These are phyloP conservation scores for Apantesis nais DNA, from an alignment of 2,888 invertebrate species.

Conservation along the genomic window DNA sequence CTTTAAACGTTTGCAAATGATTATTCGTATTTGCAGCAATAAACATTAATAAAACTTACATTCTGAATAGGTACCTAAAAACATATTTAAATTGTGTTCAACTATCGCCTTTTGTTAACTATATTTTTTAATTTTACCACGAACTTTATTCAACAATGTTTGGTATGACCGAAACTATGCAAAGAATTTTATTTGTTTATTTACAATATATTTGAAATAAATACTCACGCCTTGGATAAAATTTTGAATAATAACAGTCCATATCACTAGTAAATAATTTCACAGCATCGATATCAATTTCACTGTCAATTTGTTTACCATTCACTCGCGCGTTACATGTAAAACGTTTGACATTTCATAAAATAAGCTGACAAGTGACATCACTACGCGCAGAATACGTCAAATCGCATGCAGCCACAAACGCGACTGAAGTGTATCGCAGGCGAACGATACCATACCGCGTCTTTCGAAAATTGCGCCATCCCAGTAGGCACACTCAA, in stretches of 20 bases:
- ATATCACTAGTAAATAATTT: constrained; percentile 74
- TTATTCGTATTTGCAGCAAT: not conserved
- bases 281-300: constrained; percentile 77
- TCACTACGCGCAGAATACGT: constrained; percentile 84
- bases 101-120: constrained; percentile 1
- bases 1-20: not conserved
- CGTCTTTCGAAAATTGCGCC: constrained; percentile 87
- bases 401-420: constrained; percentile 85
- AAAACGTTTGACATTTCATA: constrained; percentile 84
- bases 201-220: constrained; percentile 66
- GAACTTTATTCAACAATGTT: constrained; percentile 50
- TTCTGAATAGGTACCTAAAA: not conserved
- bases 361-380: constrained; percentile 84
- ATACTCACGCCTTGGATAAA: constrained; percentile 85
- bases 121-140: constrained; percentile 3
- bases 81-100: not conserved
- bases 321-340: constrained; percentile 80
- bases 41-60: constrained; percentile 1
- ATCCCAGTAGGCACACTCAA: constrained; percentile 84
- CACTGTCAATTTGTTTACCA: constrained; percentile 82
- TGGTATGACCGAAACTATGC: constrained; percentile 72
- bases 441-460: constrained; percentile 85
- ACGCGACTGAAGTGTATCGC: constrained; percentile 87
- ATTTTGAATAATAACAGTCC: constrained; percentile 86
- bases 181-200: constrained; percentile 80